Conservation (phyloP, 2,888 invertebrate genomes). For the Nezara viridula region DNA sequence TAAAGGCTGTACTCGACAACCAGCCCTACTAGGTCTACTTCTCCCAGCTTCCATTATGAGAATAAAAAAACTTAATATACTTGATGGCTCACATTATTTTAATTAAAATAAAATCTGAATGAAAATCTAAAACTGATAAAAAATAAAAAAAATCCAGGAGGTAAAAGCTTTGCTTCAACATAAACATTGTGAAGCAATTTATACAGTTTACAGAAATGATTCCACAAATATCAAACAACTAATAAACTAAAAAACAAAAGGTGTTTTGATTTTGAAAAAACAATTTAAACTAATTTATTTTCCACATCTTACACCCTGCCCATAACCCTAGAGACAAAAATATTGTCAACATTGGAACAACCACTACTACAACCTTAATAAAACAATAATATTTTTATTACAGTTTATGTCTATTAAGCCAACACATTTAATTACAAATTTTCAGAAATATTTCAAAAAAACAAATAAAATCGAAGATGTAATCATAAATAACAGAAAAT, state of each 20-base stretch:
- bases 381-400: not conserved
- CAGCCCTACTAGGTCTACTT: conserved; percentile 64
- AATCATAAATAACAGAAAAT: not conserved
- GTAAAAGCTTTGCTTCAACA: not conserved
- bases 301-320: conserved; percentile 54
- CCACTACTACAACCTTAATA: conserved; percentile 7
- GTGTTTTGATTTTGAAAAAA: not conserved
- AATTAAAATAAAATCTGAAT: not conserved
- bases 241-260: not conserved
- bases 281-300: not conserved
- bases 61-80: not conserved
- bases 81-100: conserved; percentile 45
- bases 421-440: not conserved
- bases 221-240: not conserved
- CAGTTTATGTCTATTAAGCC: not conserved
- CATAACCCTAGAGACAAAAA: conserved; percentile 41
- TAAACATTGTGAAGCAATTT: not conserved
- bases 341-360: conserved; percentile 53
- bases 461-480: not conserved
- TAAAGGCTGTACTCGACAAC: conserved; percentile 64
- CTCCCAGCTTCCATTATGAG: conserved; percentile 63
- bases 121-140: not conserved
- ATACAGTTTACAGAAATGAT: not conserved
- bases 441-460: not conserved
- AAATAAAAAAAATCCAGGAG: conserved; percentile 12